Evolutionary conservation across 2,797 vertebrate species (phyloP), one percentile per base, ranked within the genome.

Genomic region (Smutsia gigantea): DNA sequence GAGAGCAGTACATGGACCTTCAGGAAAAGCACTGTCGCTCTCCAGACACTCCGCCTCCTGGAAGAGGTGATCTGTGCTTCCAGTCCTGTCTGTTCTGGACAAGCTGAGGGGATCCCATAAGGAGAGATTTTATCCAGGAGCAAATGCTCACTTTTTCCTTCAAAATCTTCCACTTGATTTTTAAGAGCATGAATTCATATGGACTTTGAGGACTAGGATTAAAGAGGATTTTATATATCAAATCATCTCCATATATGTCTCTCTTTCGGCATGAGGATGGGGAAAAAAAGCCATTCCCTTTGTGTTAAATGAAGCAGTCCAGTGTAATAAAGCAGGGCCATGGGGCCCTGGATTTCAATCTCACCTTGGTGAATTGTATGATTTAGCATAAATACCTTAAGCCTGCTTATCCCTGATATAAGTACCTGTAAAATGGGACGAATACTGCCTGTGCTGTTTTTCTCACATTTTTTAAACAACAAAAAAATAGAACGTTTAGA

Each of bases 1-100:
- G 27, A 42, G 31, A 7, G 2, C 18, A 1, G 1, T 37, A 39
- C 13, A 18, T n/a, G 21, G 13, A 19, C 27, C 21, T 46, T 34
- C 1, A 7, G 15, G 42, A n/a, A 46, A 34, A 75, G 13, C 3
- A 9, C 2, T 14, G 0, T 15, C 12, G 42, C 71, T 9, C 17
- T 9, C 3, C 19, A 31, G 17, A 51, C 9, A 12, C 27, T 66
- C 21, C 6, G 21, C 8, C 59, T 34, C 17, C 69, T 42, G 12
- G 21, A 55, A 63, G 17, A 37, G 25, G 25, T 13, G 7, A 51
- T 10, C 5, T 1, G 11, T 18, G 25, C n/a, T 10, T 34, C 15
- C 14, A 7, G 15, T 25, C 15, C 59, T n/a, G 5, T 34, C 10
- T 25, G 7, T 6, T 3, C 89, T 66, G 39, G 11, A 12, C 31